These are phyloP conservation scores for Oncorhynchus clarkii DNA, from an alignment of 2,113 vertebrate genomes.

Conservation along the genomic window DNA sequence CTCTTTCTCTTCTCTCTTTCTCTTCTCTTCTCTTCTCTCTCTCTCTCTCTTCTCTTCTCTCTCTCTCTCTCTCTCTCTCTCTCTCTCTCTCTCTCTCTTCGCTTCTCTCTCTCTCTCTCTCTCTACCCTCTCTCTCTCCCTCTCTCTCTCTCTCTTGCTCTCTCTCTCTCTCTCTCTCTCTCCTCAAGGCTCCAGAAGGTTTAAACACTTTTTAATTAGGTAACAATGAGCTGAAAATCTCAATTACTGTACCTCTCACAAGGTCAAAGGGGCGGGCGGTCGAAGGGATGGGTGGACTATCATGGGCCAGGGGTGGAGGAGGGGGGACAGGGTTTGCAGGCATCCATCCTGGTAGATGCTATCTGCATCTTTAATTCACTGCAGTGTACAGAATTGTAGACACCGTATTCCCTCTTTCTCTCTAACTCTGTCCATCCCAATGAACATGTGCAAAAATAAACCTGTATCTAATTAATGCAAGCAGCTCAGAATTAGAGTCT, in stretches of 20 bases:
- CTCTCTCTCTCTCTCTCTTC: too few relatives aligned
- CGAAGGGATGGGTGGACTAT: background rate
- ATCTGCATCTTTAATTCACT: slow-evolving; percentile 15
- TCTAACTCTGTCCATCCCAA: background rate
- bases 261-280: slow-evolving; percentile 44
- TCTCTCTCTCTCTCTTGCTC: background rate
- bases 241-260: slow-evolving; percentile 52
- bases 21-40: too few relatives aligned
- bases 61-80: slow-evolving; percentile 14
- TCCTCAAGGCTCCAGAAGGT: slow-evolving; percentile 34
- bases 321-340: background rate
- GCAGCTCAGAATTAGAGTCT: background rate
- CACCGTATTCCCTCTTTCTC: background rate
- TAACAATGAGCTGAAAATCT: slow-evolving; percentile 59
- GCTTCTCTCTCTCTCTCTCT: slow-evolving; percentile 5
- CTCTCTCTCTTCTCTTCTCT: too few relatives aligned
- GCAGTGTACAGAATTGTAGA: background rate
- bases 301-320: background rate
- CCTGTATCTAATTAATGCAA: background rate
- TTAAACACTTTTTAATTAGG: slow-evolving; percentile 56
- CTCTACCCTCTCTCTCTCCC: background rate
- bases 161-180: slow-evolving; percentile 11
- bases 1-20: slow-evolving; percentile 15
- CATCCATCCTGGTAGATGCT: slow-evolving; percentile 1
- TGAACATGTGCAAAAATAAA: background rate